Evolutionary conservation across 1,140 invertebrate genomes (phyloP).

Genomic region (Holotrichia oblita): DNA sequence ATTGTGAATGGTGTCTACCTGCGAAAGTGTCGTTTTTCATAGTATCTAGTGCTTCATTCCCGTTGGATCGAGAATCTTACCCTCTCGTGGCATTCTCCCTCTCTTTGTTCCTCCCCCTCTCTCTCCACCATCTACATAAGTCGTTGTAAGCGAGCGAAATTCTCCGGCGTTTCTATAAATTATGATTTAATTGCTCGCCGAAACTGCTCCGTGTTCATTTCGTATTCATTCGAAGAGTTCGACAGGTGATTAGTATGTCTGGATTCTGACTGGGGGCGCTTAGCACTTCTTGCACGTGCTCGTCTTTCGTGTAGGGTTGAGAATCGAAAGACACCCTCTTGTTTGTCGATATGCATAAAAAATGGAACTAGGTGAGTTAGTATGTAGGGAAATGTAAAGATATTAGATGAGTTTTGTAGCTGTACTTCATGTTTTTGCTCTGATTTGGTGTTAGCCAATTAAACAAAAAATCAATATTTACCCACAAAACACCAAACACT

Average conservation of each 20-base stretch:
- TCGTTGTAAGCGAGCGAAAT: background rate
- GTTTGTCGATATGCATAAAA: background rate
- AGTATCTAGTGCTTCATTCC: too few species aligned
- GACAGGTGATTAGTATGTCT: background rate
- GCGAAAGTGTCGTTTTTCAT: too few species aligned
- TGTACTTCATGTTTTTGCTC: too few species aligned
- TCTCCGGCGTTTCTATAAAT: background rate
- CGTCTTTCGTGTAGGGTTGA: background rate
- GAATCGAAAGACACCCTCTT: background rate
- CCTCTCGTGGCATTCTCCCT: background rate
- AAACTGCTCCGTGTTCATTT: background rate
- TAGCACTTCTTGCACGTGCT: background rate
- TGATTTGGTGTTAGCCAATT: too few species aligned
- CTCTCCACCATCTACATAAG: background rate
- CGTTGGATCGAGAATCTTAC: too few species aligned
- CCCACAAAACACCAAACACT: too few species aligned
- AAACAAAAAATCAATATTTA: too few species aligned
- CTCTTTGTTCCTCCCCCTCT: background rate
- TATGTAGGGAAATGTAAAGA: too few species aligned
- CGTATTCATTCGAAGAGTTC: background rate
- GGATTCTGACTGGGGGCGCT: background rate
- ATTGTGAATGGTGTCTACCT: background rate
- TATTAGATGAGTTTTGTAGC: too few species aligned
- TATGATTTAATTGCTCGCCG: conserved; percentile 1
- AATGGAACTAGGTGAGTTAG: too few species aligned